A percentile compares a stretch with the other conserved stretches of the same genome.
Conservation (phyloP, 2,888 invertebrate genomes). For the Euplexia lucipara region DNA sequence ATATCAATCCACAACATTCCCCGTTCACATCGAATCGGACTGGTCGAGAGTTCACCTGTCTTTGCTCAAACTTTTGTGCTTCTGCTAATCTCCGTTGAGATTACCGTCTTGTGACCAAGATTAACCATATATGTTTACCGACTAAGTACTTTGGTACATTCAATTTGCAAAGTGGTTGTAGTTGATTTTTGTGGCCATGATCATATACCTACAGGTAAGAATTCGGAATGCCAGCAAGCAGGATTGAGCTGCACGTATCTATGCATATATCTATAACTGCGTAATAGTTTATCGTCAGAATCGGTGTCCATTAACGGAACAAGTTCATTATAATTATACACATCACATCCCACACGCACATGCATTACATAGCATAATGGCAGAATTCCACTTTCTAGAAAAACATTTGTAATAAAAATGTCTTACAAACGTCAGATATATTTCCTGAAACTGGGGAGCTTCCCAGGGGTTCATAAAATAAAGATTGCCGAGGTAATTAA, state of each 20-base stretch:
- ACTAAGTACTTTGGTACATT: conserved; percentile 40
- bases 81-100: too few species aligned
- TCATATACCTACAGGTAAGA: conserved; percentile 6
- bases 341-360: conserved; percentile 5
- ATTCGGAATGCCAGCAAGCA: conserved; percentile 19
- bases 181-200: conserved; percentile 36
- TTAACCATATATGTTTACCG: too few species aligned
- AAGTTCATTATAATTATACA: conserved; percentile 22
- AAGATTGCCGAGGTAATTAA: conserved; percentile 33
- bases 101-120: too few species aligned
- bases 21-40: too few species aligned
- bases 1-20: too few species aligned
- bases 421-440: neutral
- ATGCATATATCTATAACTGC: too few species aligned
- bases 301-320: conserved; percentile 13
- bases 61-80: too few species aligned
- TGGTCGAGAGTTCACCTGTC: too few species aligned
- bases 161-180: conserved; percentile 41
- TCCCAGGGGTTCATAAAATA: conserved; percentile 30
- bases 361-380: conserved; percentile 3
- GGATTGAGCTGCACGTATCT: conserved; percentile 10
- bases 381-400: conserved; percentile 30
- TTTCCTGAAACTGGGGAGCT: conserved; percentile 4
- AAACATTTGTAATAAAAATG: conserved; percentile 5
- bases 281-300: neutral